Percentiles rank a stretch among this genome's conserved stretches.
These are phyloP conservation scores for Stomatorhinus ivindoensis DNA, from an alignment of 2,113 vertebrate genomes.

Conservation along the genomic window DNA sequence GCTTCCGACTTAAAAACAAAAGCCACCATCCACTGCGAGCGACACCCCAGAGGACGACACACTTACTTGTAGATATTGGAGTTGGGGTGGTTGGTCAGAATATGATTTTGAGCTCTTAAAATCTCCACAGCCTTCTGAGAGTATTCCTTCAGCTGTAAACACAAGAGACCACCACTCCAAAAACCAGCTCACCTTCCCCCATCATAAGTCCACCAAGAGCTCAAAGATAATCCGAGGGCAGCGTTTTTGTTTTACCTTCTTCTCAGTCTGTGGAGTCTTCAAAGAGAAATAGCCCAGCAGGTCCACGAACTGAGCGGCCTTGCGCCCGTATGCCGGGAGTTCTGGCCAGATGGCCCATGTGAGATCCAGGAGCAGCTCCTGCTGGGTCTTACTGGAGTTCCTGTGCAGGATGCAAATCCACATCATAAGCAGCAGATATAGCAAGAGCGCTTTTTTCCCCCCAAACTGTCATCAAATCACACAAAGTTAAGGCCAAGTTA, in stretches of 20 bases:
- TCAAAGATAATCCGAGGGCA: not conserved
- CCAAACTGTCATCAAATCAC: not conserved
- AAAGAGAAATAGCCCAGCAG: constrained; percentile 95
- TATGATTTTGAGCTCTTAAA: constrained; percentile 90
- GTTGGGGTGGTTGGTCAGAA: constrained; percentile 96
- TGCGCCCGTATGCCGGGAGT: constrained; percentile 91
- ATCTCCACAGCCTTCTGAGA: constrained; percentile 97
- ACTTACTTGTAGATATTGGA: constrained; percentile 98
- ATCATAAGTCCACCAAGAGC: not conserved
- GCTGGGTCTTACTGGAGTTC: constrained; percentile 91
- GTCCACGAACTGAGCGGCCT: constrained; percentile 96
- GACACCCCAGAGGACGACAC: not conserved
- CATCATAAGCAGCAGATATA: not conserved
- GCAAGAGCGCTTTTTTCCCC: not conserved
- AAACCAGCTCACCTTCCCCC: not conserved
- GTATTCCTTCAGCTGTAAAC: constrained; percentile 82
- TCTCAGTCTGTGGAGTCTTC: constrained; percentile 96
- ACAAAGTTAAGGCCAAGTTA: not conserved
- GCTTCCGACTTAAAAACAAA: not conserved
- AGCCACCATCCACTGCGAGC: not conserved
- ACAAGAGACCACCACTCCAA: not conserved
- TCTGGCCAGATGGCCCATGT: constrained; percentile 99
- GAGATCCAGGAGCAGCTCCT: constrained; percentile 87
- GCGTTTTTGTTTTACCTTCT: constrained; percentile 67
- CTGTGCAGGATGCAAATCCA: constrained; percentile 47